Percentiles rank a stretch among this genome's conserved stretches.
phyloP scores from a whole-genome alignment of 2,113 vertebrate genomes.

The Hiodon alosoides region DNA sequence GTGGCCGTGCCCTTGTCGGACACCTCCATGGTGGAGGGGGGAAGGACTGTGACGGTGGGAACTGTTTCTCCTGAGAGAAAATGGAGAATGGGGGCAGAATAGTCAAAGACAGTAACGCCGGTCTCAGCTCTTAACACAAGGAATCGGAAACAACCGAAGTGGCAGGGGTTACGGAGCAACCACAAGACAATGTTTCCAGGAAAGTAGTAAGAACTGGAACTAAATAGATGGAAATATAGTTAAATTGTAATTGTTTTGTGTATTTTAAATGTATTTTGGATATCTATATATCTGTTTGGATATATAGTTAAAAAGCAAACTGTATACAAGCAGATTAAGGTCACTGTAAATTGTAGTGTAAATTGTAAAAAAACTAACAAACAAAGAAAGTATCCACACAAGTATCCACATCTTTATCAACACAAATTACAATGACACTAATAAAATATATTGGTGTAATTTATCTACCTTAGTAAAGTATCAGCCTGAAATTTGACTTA shows the following conservation, averaged over 20 bases:
- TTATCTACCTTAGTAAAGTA: no score
- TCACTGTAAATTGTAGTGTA: no score
- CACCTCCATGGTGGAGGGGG: slow-evolving; percentile 21
- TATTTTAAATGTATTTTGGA: not conserved
- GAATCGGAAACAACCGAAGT: not conserved
- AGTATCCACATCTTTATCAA: no score
- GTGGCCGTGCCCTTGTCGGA: slow-evolving; percentile 9
- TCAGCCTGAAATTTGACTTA: no score
- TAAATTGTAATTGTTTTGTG: not conserved
- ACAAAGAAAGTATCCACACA: no score
- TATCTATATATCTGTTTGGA: no score
- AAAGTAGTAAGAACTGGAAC: not conserved
- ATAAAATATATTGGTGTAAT: no score
- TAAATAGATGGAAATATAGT: not conserved
- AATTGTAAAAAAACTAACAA: no score
- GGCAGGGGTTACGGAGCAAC: not conserved
- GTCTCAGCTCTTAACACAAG: no score
- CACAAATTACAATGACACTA: no score
- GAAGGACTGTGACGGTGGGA: slow-evolving; percentile 24
- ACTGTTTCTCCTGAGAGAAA: not conserved
- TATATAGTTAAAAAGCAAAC: no score
- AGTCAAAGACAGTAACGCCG: not conserved
- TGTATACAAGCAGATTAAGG: no score
- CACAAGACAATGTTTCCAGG: not conserved
- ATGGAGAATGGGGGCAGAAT: not conserved